Conservation (phyloP, 1,140 invertebrate species). For the Drosophila willistoni region DNA sequence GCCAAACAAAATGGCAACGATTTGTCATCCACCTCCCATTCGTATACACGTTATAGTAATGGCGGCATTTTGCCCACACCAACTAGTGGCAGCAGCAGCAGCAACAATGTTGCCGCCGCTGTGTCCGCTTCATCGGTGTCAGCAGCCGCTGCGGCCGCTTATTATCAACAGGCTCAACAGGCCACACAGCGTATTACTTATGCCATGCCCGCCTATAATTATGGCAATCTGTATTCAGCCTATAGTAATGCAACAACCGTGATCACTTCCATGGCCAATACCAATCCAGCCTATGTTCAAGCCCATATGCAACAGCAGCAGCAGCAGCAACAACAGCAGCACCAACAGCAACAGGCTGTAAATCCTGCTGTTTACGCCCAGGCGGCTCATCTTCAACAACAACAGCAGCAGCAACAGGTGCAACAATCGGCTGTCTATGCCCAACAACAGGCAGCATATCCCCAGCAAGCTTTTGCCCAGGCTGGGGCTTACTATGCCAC, state of each 20-base stretch:
- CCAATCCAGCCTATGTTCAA: conserved; percentile 55
- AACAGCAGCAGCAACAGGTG: conserved; percentile 42
- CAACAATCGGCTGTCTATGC: conserved; percentile 47
- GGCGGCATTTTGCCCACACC: conserved; percentile 82
- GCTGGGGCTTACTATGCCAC: conserved; percentile 72
- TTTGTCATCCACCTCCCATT: neutral
- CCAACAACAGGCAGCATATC: conserved; percentile 47
- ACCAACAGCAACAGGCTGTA: conserved; percentile 55
- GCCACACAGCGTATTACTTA: conserved; percentile 64
- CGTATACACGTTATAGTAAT: conserved; percentile 35
- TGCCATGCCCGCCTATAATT: conserved; percentile 61
- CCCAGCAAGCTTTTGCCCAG: conserved; percentile 69
- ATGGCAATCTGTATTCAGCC: conserved; percentile 55
- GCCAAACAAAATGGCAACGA: conserved; percentile 61
- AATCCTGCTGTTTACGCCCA: conserved; percentile 72
- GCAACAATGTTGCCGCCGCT: conserved; percentile 23
- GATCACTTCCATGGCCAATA: conserved; percentile 42
- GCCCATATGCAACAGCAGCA: conserved; percentile 71
- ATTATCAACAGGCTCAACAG: conserved; percentile 54
- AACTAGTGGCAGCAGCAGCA: conserved; percentile 45
- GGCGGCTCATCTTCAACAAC: conserved; percentile 42
- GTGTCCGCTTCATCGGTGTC: conserved; percentile 28
- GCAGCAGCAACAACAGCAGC: conserved; percentile 35
- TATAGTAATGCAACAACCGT: conserved; percentile 52
- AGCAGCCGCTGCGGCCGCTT: conserved; percentile 28